Base-by-base conservation (phyloP, 2,888 invertebrate species). In the Branchipolynoe longqiensis region DNA sequence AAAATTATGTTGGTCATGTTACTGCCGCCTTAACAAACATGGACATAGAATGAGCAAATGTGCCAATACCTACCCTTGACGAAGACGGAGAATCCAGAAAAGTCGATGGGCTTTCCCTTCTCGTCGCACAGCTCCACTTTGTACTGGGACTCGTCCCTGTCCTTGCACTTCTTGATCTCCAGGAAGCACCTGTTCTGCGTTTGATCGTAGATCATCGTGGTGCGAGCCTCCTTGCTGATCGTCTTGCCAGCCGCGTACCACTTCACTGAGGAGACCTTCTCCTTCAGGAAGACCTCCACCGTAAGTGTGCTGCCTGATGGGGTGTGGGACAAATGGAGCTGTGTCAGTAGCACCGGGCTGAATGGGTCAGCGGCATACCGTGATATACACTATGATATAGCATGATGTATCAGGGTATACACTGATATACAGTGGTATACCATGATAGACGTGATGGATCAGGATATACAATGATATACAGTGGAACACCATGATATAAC, bases 71-170 rank as follows among this genome's bases (percentile, higher is more conserved):
- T 94, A 98, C 98, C 98, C 91, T 98, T 98, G 87, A 99, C 99
- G 94, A 98, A 99, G 89, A 99, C 96, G 92, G 97, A 97, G 96
- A 98, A 97, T 94, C 98, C 98, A 87, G 98, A 98, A 0, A 97
- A 96, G 94, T 99, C 99, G 93, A 92, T 90, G 2, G 90, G 90
- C 38, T 98, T 97, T 86, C 99, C 99, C 92, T 98, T 97, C 89
- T 96, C 96, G 94, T 99, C 99, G 93, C 97, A 97, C 89, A 99
- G 96, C 89, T 97, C 96, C 92, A 98, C 95, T 93, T 96, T 97
- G 95, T 98, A 99, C 94, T 97, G 97, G 84, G 98, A 98, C 94
- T 99, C 99, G 96, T 99, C 99, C 92, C 97, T 97, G 74, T 98
- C 97, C 93, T 98, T 98, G 89, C 98, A 96, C 95, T 99, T 99